Evolutionary conservation across 2,797 vertebrate genomes (phyloP).

Genomic region (Thalassophryne amazonica): DNA sequence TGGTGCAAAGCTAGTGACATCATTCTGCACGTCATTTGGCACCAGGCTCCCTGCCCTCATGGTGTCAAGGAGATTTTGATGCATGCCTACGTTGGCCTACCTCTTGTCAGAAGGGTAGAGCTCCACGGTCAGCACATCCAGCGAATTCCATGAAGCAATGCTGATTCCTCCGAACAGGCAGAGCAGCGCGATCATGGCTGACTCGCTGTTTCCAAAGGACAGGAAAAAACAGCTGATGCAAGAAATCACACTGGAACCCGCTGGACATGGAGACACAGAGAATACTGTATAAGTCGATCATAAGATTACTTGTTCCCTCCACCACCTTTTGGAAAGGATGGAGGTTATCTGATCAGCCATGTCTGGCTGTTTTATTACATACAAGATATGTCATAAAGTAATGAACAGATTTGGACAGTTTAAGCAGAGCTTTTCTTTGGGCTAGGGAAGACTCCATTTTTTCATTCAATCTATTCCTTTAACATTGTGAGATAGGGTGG

Average conservation of each 20-base stretch:
- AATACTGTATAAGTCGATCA: too few relatives aligned
- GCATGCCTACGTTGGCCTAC: conserved; percentile 58
- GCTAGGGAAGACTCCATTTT: too few relatives aligned
- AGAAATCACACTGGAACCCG: conserved; percentile 95
- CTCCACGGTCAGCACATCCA: conserved; percentile 95
- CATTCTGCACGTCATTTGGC: conserved; percentile 6
- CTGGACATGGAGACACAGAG: conserved; percentile 58
- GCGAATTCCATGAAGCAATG: conserved; percentile 95
- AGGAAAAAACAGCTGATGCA: conserved; percentile 98
- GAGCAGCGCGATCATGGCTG: conserved; percentile 96
- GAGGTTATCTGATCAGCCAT: too few relatives aligned
- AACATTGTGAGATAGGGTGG: too few relatives aligned
- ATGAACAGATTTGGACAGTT: too few relatives aligned
- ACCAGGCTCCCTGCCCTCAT: neutral
- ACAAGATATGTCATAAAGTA: too few relatives aligned
- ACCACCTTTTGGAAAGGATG: too few relatives aligned
- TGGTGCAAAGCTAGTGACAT: conserved; percentile 13
- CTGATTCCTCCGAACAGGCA: conserved; percentile 96
- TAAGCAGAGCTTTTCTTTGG: too few relatives aligned
- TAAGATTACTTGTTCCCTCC: too few relatives aligned
- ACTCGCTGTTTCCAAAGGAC: conserved; percentile 96
- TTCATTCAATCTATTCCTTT: too few relatives aligned
- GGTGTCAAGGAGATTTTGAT: conserved; percentile 21
- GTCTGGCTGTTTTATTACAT: too few relatives aligned
- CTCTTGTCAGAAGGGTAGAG: conserved; percentile 96